Evolutionary conservation across 2,888 invertebrate genomes (phyloP), one percentile per base, ranked within the genome.

Genomic region (Prosapia bicincta): DNA sequence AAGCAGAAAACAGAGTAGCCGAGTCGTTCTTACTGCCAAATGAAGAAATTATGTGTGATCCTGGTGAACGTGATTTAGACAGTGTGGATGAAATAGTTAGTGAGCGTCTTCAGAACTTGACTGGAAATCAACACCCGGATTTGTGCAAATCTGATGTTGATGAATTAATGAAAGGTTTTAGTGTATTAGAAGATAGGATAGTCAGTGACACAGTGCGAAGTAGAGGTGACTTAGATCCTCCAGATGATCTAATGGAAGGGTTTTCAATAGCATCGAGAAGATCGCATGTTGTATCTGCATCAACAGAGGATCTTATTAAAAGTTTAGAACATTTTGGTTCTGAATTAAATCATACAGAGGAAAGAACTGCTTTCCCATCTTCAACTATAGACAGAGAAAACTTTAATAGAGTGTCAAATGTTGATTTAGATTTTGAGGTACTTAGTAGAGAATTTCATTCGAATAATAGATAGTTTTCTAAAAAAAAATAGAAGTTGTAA

Each of bases 41-140:
- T 43, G 77, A 77, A 69, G 77, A 77, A 30, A 77, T 77, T 54
- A 74, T 77, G 13, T 77, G 77, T 26, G 77, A 74, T 28, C 23
- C 30, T 6, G 76, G 78, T 26, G 75, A 77, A 26, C 69, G 76
- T 13, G 74, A 77, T 23, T 54, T 78, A 26, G 78, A 77, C 5
- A 76, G 76, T 71, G 78, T 80, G n/a, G 80, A 80, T 76, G 72
- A 79, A 30, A 78, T 80, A 24, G 79, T 79, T 10, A 78, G 75
- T 32, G 80, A 80, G 43, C 76, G 79, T 6, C 32, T 80, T 15
- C 66, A 76, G 38, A 76, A 76, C 30, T 76, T 76, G 23, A 72
- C 76, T 13, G 70, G 71, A 7, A 66, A 66, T 25, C 69, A 72
- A 65, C 30, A 66, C 20, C 71, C 26, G n/a, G 71, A 71, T 65